Conservation (phyloP, 2,113 vertebrate species). For the Dicaeum eximium region DNA sequence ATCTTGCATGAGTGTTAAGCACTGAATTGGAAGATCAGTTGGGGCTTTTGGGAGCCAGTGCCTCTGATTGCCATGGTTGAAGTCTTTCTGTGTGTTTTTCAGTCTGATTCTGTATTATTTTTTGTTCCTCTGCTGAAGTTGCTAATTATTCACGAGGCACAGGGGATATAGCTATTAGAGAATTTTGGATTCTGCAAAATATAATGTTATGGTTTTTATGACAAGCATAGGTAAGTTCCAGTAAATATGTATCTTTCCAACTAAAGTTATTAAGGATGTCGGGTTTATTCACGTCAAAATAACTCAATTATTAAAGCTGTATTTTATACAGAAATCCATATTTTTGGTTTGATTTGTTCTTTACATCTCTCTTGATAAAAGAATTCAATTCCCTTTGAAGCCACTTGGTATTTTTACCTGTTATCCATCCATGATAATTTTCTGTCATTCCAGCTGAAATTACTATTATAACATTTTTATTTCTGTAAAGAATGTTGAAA, state of each 20-base stretch:
- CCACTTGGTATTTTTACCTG: not conserved
- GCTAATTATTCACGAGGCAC: not conserved
- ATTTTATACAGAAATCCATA: not conserved
- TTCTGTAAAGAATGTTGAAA: slow-evolving; percentile 7
- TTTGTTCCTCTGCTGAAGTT: not conserved
- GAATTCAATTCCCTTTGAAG: not conserved
- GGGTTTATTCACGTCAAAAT: not conserved
- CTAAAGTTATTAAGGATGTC: not conserved
- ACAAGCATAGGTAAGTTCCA: not conserved
- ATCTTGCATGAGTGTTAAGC: not conserved
- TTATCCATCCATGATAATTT: not conserved
- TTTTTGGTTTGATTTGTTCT: not conserved
- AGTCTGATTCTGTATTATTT: not conserved
- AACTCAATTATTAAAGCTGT: not conserved
- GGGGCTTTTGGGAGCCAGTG: not conserved
- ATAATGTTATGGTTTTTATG: not conserved
- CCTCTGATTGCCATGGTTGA: not conserved
- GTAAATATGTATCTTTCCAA: not conserved
- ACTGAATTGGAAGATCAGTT: not conserved
- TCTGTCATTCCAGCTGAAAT: not conserved
- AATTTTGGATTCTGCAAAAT: not conserved
- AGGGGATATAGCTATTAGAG: not conserved
- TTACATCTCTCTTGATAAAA: not conserved
- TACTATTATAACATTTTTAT: not conserved
- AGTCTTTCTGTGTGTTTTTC: not conserved